Conservation (phyloP, 2,113 vertebrate genomes). For the Tenebrosternarchus preto region DNA sequence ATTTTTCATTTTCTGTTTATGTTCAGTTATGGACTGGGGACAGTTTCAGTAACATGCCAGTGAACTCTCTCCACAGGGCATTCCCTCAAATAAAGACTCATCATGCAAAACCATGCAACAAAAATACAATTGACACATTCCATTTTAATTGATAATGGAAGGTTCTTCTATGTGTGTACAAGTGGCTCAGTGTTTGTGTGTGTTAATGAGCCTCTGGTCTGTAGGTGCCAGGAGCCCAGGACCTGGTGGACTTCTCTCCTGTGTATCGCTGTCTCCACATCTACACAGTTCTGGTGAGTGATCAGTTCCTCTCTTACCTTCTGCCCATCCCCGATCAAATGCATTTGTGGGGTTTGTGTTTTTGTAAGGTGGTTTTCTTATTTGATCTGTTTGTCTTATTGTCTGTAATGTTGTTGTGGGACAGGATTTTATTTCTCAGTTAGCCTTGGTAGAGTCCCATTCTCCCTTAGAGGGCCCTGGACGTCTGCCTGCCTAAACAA, state of each 20-base stretch:
- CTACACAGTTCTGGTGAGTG: conserved; percentile 88
- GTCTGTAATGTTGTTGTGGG: not conserved
- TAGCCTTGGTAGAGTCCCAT: not conserved
- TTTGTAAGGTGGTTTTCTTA: not conserved
- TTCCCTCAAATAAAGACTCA: too few species aligned
- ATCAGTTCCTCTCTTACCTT: not conserved
- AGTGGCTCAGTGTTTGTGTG: too few species aligned
- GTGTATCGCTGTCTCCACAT: conserved; percentile 97
- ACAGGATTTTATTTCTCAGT: not conserved
- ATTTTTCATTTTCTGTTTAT: too few species aligned
- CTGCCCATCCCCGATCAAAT: not conserved
- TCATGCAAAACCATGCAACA: too few species aligned
- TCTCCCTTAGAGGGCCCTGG: conserved; percentile 20
- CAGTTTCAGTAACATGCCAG: too few species aligned
- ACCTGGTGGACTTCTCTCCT: conserved; percentile 96
- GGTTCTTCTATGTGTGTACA: too few species aligned
- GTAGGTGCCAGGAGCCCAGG: conserved; percentile 90
- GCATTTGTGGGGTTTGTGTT: too few species aligned
- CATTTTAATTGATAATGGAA: too few species aligned
- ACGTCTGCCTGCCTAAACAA: conserved; percentile 39
- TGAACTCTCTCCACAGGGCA: too few species aligned
- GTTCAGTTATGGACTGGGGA: too few species aligned
- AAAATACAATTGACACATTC: too few species aligned
- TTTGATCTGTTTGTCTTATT: not conserved
- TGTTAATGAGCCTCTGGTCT: conserved; percentile 22